Base-by-base conservation (phyloP, 2,797 vertebrate species). In the Acanthurus lineatus region DNA sequence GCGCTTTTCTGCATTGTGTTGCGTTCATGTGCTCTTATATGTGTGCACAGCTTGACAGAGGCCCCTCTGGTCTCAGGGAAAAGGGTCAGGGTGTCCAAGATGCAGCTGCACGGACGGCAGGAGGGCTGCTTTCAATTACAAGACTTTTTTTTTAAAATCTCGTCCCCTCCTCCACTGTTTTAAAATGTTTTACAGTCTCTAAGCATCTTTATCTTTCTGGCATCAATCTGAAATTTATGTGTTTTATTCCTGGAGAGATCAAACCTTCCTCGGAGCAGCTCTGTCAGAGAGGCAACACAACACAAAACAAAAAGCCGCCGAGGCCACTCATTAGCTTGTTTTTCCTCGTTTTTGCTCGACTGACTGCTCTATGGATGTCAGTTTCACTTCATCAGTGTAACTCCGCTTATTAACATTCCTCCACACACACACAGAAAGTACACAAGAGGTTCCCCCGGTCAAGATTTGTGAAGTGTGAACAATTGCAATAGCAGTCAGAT, bases 391-490 rank as follows among this genome's bases (percentile, higher is more conserved):
- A 86, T 89, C 86, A 75, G 62, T 62, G 20, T 7, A n/a, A 57
- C 40, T 49, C 52, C 28, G 77, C 83, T 90, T 84, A 73, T 91
- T 93, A 89, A 93, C 66, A 92, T 90, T 89, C 90, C 86, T 88
- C 66, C 71, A 63, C 28, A 10, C 40, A 40, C 40, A 40, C 40
- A 9, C 73, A 63, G 25, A 22, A 77, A 70, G 44, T 6, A 45
- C 42, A 63, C 17, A 72, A 75, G 69, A 44, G 15, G 48, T 42
- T 69, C 7, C 10, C 42, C 38, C 5, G n/a, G 40, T 60, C 45
- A 28, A 47, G n/a, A 81, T 20, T 52, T 7, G 20, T 28, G 20
- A 47, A 38, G 38, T 58, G 59, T 51, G 56, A 68, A n/a, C 44
- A 14, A 22, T 15, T 48, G 17, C n/a, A n/a, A 67, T 7, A 49